A percentile compares a stretch with the other conserved stretches of the same genome.
Conservation (phyloP, 2,113 vertebrate species). For the Heptranchias perlo region DNA sequence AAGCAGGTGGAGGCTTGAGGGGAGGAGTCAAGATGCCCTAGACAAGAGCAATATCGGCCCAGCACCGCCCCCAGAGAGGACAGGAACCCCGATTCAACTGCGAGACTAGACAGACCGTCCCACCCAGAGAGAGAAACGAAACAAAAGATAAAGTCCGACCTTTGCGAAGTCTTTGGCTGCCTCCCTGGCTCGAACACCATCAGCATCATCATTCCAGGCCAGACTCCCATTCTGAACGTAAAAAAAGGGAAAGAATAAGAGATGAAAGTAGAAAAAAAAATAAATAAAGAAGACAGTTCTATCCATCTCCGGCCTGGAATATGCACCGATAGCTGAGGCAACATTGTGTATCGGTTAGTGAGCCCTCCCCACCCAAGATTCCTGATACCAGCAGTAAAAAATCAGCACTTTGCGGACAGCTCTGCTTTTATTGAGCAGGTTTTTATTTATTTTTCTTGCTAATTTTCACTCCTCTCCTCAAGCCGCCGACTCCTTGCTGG, state of each 20-base stretch:
- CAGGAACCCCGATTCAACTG: neutral
- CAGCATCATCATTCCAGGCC: constrained; percentile 75
- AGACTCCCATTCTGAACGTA: constrained; percentile 65
- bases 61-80: neutral
- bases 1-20: neutral
- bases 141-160: constrained; percentile 56
- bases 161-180: constrained; percentile 92
- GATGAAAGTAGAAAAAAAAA: neutral
- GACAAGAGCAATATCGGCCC: neutral
- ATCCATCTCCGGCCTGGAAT: neutral
- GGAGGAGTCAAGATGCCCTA: neutral
- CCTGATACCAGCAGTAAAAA: no score
- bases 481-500: neutral
- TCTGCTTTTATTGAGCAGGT: no score
- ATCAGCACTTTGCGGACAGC: no score
- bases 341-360: neutral
- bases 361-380: neutral
- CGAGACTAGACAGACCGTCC: neutral
- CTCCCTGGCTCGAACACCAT: constrained; percentile 73
- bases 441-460: no score
- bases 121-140: neutral
- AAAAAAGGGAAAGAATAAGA: constrained; percentile 41
- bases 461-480: neutral
- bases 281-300: neutral
- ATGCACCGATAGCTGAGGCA: neutral